These are phyloP conservation scores for Apeira syringaria DNA, from an alignment of 2,888 invertebrate genomes.

Conservation along the genomic window DNA sequence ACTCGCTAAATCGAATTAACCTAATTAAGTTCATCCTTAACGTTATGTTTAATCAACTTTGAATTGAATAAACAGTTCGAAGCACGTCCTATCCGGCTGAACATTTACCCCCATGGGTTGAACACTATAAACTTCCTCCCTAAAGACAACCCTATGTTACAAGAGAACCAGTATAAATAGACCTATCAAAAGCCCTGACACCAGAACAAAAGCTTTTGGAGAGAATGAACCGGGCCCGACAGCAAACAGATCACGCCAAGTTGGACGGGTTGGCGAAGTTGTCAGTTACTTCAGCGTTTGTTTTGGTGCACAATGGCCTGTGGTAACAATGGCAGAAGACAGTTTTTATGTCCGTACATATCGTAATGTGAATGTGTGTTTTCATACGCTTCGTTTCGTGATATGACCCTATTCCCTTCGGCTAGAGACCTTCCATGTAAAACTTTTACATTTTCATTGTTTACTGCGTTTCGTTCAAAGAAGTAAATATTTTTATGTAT, in stretches of 20 bases:
- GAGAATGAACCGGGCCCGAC: constrained; percentile 33
- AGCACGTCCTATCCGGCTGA: constrained; percentile 2
- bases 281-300: constrained; percentile 30
- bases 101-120: background rate
- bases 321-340: constrained; percentile 25
- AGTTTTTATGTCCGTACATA: constrained; percentile 23
- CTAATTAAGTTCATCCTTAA: no score
- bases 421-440: no score
- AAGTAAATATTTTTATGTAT: no score
- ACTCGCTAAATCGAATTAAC: no score
- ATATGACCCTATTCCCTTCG: background rate
- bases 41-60: no score
- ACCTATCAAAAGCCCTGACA: constrained; percentile 30
- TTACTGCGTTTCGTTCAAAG: no score
- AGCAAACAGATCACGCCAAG: constrained; percentile 35
- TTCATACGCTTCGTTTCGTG: constrained; percentile 4
- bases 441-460: no score
- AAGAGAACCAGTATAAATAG: constrained; percentile 33
- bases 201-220: constrained; percentile 37
- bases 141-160: constrained; percentile 33
- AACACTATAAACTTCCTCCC: constrained; percentile 3
- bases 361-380: constrained; percentile 15
- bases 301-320: constrained; percentile 28
- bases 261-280: constrained; percentile 38
- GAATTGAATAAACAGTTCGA: no score